These are phyloP conservation scores for Borostomias antarcticus DNA, from an alignment of 2,797 vertebrate species.

Conservation along the genomic window DNA sequence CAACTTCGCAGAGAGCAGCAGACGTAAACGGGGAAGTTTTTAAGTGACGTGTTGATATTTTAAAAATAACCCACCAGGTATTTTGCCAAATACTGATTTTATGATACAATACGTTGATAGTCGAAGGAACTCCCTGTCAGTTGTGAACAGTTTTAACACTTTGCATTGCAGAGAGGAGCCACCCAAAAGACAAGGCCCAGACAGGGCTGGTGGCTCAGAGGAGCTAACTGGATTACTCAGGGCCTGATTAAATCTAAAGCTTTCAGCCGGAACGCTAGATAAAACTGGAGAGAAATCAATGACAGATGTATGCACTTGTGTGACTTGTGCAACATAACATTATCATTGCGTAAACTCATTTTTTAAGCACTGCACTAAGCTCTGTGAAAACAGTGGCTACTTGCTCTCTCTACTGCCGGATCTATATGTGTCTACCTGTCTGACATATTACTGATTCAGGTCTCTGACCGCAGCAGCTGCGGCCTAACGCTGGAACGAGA, in stretches of 20 bases:
- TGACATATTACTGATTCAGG: background rate
- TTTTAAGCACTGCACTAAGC: background rate
- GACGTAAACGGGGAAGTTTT: background rate
- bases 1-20: background rate
- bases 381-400: background rate
- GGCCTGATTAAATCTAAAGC: conserved; percentile 36
- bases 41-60: background rate
- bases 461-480: background rate
- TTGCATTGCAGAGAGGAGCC: conserved; percentile 18
- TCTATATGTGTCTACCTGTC: background rate
- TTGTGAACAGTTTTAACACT: conserved; percentile 16
- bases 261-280: conserved; percentile 24
- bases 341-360: background rate
- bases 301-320: conserved; percentile 25
- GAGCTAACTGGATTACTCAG: conserved; percentile 34
- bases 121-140: background rate
- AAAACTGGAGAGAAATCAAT: conserved; percentile 29
- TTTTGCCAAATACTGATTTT: background rate
- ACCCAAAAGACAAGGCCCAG: conserved; percentile 2
- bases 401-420: background rate
- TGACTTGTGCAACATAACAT: conserved; percentile 21
- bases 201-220: conserved; percentile 32
- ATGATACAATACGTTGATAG: background rate
- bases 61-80: too few relatives aligned
- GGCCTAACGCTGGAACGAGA: background rate